Base-by-base conservation (phyloP, 2,888 invertebrate genomes). In the Heliconius aoede region DNA sequence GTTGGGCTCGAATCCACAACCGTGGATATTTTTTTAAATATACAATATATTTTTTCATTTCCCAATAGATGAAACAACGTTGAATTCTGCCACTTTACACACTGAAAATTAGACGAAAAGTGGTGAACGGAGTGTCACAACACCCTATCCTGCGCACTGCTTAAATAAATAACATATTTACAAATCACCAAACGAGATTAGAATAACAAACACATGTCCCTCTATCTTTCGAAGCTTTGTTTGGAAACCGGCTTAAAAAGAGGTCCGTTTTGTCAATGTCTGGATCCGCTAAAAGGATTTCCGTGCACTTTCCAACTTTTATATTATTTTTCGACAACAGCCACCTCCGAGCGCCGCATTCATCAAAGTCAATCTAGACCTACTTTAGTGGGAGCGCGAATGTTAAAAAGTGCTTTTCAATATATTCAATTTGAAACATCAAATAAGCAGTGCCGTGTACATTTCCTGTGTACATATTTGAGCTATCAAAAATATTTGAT, bases 271-370 rank as follows among this genome's bases (percentile, higher is more conserved):
- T 78, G 80, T 80, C 81, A 79, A 80, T 76, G 81, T 80, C 81
- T 80, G 77, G 73, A 77, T 77, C 75, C 77, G 78, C 78, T 82
- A 80, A 82, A 81, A 81, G 80, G 81, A 77, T 82, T 82, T 79
- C 75, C 82, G 79, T 82, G 82, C 81, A 78, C 76, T 79, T 80
- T 72, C 78, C 79, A 80, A 76, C 73, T 78, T 77, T 81, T 80
- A 76, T 76, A 76, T 78, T 80, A 80, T 81, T 81, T 82, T 81
- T 80, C 78, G 68, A 74, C 80, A 68, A 75, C 69, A 76, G 69
- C 74, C 71, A 73, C 74, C 78, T 73, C 73, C 75, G 65, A 64
- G 78, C 80, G 73, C 65, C 77, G 72, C 79, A 80, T 81, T 79
- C 78, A 77, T 80, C 80, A 80, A 76, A 79, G 80, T 79, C 80